Conservation (phyloP, 2,797 vertebrate species). For the Xerus rutilus region DNA sequence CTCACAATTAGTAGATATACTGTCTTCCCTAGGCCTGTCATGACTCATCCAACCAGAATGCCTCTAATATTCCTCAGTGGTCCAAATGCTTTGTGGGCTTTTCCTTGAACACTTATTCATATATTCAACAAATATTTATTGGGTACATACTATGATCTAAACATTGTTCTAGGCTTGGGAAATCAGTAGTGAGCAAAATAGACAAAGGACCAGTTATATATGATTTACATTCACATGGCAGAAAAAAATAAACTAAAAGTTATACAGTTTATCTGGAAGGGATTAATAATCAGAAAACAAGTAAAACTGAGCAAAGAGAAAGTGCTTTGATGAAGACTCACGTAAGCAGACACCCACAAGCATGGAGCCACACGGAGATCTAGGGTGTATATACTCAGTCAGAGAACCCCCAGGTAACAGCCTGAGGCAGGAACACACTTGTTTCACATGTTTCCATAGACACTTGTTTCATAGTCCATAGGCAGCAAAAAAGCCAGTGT, state of each 20-base stretch:
- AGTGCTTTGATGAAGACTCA: not conserved
- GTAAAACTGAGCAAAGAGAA: not conserved
- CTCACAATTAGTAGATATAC: not conserved
- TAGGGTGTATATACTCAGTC: not conserved
- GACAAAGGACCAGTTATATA: not conserved
- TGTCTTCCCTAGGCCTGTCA: not conserved
- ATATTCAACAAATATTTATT: not conserved
- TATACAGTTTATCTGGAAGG: not conserved
- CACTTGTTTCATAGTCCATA: not conserved
- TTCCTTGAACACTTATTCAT: not conserved
- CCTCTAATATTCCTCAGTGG: not conserved
- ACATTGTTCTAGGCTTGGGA: not conserved
- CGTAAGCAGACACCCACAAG: not conserved
- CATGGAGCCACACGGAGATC: not conserved
- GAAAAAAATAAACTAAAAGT: not conserved
- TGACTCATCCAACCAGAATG: not conserved
- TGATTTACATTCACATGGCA: not conserved
- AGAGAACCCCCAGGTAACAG: not conserved
- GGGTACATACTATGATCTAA: not conserved
- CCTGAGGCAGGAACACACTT: not conserved
- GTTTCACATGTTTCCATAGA: too few species aligned
- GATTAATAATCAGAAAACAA: constrained; percentile 25
- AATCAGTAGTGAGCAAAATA: not conserved
- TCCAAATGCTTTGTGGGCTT: not conserved
- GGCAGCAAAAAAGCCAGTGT: not conserved